Evolutionary conservation across 2,797 vertebrate genomes (phyloP).

Genomic region (Dermochelys coriacea): DNA sequence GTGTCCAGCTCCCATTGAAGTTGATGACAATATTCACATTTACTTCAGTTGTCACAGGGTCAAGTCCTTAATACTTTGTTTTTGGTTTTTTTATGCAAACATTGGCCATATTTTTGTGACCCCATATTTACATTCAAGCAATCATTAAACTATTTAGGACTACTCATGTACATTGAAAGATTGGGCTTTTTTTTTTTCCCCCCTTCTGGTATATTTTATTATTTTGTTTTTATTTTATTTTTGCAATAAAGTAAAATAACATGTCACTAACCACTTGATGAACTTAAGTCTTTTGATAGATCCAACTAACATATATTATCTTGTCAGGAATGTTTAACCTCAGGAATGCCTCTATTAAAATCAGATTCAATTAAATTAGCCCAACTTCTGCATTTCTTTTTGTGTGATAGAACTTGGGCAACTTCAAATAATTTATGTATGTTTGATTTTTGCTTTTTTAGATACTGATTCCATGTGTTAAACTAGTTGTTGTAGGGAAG

Average conservation of each 20-base stretch:
- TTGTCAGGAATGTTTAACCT: not conserved
- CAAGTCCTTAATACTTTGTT: not conserved
- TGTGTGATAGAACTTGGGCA: not conserved
- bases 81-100: not conserved
- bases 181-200: not conserved
- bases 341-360: not conserved
- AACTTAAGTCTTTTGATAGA: not conserved
- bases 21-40: not conserved
- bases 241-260: not conserved
- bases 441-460: not conserved
- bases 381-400: not conserved
- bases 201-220: not conserved
- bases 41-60: not conserved
- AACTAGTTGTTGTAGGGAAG: not conserved
- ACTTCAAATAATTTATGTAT: not conserved
- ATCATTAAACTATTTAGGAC: fast-evolving
- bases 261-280: not conserved
- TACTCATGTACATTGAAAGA: not conserved
- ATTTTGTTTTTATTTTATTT: not conserved
- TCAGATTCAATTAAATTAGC: not conserved
- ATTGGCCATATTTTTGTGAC: not conserved
- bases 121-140: not conserved
- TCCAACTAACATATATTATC: not conserved
- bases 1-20: not conserved
- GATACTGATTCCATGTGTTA: not conserved